A percentile compares a stretch with the other conserved stretches of the same genome.
Evolutionary conservation across 2,888 invertebrate species (phyloP).

Genomic region (Archaeoteleia sp.): DNA sequence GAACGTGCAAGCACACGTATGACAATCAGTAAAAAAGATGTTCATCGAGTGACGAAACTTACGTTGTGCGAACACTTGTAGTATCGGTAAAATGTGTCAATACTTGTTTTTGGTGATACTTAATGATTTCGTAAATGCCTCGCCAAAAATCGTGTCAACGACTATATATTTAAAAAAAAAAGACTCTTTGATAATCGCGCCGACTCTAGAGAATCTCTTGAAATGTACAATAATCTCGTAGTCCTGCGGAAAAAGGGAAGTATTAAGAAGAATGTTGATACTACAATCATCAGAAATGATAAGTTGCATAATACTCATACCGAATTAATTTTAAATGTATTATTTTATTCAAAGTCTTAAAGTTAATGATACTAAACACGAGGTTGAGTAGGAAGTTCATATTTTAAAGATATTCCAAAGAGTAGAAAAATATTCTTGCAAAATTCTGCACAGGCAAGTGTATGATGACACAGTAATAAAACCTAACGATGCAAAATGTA

Average conservation of each 20-base stretch:
- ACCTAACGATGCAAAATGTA: too few species aligned
- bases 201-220: slow-evolving; percentile 23
- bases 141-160: slow-evolving; percentile 7
- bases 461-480: too few species aligned
- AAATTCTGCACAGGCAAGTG: too few species aligned
- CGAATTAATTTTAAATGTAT: too few species aligned
- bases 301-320: too few species aligned
- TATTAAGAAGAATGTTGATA: slow-evolving; percentile 15
- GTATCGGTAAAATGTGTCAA: slow-evolving; percentile 14
- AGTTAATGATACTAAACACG: too few species aligned
- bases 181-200: too few species aligned
- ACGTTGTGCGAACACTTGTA: slow-evolving; percentile 19
- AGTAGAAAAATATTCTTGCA: too few species aligned
- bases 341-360: too few species aligned
- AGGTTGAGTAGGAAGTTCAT: too few species aligned
- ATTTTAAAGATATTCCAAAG: too few species aligned
- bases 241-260: slow-evolving; percentile 2
- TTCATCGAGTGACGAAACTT: background rate
- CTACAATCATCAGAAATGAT: slow-evolving; percentile 17
- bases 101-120: slow-evolving; percentile 46
- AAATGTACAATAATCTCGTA: slow-evolving; percentile 24
- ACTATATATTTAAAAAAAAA: slow-evolving; percentile 8
- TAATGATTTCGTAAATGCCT: slow-evolving; percentile 35
- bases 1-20: background rate
- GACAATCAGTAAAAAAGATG: background rate